Evolutionary conservation across 2,888 invertebrate species (phyloP).

Genomic region (Tenthredo amoena): DNA sequence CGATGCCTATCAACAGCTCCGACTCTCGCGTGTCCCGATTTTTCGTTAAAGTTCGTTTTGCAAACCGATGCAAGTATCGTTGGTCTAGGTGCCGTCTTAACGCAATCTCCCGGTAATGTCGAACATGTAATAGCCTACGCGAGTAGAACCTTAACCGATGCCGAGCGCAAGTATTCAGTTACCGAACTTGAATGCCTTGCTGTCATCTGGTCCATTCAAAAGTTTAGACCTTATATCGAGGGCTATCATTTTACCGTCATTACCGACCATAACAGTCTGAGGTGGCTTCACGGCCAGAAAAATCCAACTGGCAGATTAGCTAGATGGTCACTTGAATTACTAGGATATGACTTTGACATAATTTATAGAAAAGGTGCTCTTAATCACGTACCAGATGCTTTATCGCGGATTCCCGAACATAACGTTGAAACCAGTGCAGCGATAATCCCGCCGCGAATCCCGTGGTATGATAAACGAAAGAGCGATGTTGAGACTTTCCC

Average conservation of each 20-base stretch:
- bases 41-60: not conserved
- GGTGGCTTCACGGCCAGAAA: slow-evolving; percentile 61
- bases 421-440: no score
- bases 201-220: slow-evolving; percentile 56
- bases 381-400: no score
- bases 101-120: slow-evolving; percentile 39
- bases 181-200: no score
- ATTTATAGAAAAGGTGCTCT: no score
- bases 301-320: slow-evolving; percentile 59
- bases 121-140: slow-evolving; percentile 59
- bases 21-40: no score
- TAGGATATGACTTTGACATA: no score
- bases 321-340: slow-evolving; percentile 55
- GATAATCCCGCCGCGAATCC: no score
- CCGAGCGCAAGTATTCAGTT: slow-evolving; percentile 55
- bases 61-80: slow-evolving; percentile 58
- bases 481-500: not conserved
- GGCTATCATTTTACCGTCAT: slow-evolving; percentile 63
- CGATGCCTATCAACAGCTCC: no score
- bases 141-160: slow-evolving; percentile 52
- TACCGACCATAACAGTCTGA: slow-evolving; percentile 57
- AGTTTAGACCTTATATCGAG: slow-evolving; percentile 62
- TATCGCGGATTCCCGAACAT: no score
- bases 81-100: slow-evolving; percentile 56
- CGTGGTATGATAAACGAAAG: no score